Conservation (phyloP, 2,888 invertebrate genomes). For the Amphimallon solstitiale region DNA sequence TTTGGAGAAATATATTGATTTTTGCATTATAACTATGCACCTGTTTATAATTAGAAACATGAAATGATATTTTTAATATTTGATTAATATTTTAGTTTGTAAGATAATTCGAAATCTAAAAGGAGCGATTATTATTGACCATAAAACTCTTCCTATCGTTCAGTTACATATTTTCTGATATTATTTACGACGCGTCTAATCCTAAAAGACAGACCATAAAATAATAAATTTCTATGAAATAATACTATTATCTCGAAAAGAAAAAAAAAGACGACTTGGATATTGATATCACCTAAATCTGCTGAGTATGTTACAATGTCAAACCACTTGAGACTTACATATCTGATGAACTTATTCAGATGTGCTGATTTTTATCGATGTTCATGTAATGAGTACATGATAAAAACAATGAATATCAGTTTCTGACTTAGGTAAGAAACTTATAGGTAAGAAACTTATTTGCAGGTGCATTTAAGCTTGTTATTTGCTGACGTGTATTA, state of each 20-base stretch:
- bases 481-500: too few relatives aligned
- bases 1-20: too few relatives aligned
- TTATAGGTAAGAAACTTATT: too few relatives aligned
- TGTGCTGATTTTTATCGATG: slow-evolving; percentile 12
- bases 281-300: slow-evolving; percentile 1
- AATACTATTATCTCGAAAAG: slow-evolving; percentile 20
- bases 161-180: not conserved
- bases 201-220: slow-evolving; percentile 13
- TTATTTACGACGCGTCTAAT: slow-evolving; percentile 3
- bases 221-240: slow-evolving; percentile 22
- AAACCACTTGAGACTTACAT: not conserved
- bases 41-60: too few relatives aligned
- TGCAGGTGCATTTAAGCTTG: too few relatives aligned
- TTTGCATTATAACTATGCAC: too few relatives aligned
- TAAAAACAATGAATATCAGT: not conserved
- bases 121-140: not conserved
- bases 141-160: not conserved
- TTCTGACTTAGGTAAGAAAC: not conserved
- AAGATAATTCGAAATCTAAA: not conserved
- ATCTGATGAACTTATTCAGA: not conserved
- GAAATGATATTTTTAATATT: too few relatives aligned
- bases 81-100: too few relatives aligned
- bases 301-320: not conserved
- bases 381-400: not conserved
- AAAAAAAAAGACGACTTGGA: slow-evolving; percentile 15